These are phyloP conservation scores for Mycetomoellerius zeteki DNA, from an alignment of 1,140 invertebrate genomes.

Conservation along the genomic window DNA sequence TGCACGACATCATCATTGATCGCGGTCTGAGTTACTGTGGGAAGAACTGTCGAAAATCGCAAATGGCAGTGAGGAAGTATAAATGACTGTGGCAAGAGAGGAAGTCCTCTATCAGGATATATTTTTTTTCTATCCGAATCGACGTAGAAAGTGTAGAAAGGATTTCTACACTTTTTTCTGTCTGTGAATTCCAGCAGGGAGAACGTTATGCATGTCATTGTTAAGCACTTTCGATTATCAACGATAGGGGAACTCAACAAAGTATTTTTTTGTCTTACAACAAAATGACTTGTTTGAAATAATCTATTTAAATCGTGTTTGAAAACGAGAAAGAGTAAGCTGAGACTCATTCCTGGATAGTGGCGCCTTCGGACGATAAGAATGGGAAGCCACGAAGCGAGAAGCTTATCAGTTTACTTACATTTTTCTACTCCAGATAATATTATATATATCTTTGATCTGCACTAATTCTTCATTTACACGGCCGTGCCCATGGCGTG, in stretches of 20 bases:
- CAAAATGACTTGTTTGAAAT: neutral
- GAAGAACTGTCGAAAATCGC: constrained; percentile 68
- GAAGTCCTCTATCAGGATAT: neutral
- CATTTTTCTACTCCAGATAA: constrained; percentile 22
- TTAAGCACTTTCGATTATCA: neutral
- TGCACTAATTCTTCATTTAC: constrained; percentile 38
- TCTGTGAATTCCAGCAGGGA: neutral
- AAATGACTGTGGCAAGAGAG: constrained; percentile 47
- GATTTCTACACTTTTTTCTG: neutral
- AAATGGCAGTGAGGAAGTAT: constrained; percentile 65
- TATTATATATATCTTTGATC: constrained; percentile 50
- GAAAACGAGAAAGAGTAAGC: neutral
- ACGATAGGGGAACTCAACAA: neutral
- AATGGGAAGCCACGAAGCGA: neutral
- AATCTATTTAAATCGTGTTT: neutral
- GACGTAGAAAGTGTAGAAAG: constrained; percentile 8
- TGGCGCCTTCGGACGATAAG: constrained; percentile 72
- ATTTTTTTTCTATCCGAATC: neutral
- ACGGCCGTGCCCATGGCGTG: constrained; percentile 50
- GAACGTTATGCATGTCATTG: neutral
- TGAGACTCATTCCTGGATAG: constrained; percentile 47
- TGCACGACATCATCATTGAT: constrained; percentile 60
- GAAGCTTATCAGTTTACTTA: constrained; percentile 23
- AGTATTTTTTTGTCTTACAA: neutral
- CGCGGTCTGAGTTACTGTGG: constrained; percentile 70